Conservation (phyloP, 2,797 vertebrate species). For the Pogoniulus pusillus region DNA sequence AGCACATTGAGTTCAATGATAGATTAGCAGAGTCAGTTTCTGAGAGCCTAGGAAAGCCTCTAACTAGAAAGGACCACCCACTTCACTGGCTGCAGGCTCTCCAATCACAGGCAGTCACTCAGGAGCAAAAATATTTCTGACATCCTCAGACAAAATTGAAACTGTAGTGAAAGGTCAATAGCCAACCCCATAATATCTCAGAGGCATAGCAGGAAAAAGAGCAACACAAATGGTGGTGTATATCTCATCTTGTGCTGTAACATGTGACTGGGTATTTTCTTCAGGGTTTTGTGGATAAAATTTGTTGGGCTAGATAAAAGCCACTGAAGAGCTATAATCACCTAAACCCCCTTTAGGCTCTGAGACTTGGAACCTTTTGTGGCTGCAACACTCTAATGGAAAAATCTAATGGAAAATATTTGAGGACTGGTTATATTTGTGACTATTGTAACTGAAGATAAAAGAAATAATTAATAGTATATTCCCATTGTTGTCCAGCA, state of each 20-base stretch:
- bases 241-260: not conserved
- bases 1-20: not conserved
- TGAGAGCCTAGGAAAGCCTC: not conserved
- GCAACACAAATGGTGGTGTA: not conserved
- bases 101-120: not conserved
- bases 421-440: not conserved
- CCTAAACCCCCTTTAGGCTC: not conserved
- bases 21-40: not conserved
- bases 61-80: not conserved
- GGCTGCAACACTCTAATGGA: not conserved
- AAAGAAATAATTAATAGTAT: constrained; percentile 56
- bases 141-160: not conserved
- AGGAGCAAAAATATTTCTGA: not conserved
- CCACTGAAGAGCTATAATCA: not conserved
- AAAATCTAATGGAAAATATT: constrained; percentile 11
- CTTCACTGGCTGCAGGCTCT: not conserved
- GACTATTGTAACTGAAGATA: constrained; percentile 39
- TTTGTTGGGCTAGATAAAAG: not conserved
- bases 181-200: not conserved
- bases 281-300: not conserved
- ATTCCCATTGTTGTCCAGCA: constrained; percentile 42
- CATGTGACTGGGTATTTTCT: not conserved
- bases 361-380: not conserved
- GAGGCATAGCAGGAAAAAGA: not conserved
- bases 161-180: not conserved